phyloP scores from a whole-genome alignment of 2,888 invertebrate genomes.

The Temnothorax rugatulus region DNA sequence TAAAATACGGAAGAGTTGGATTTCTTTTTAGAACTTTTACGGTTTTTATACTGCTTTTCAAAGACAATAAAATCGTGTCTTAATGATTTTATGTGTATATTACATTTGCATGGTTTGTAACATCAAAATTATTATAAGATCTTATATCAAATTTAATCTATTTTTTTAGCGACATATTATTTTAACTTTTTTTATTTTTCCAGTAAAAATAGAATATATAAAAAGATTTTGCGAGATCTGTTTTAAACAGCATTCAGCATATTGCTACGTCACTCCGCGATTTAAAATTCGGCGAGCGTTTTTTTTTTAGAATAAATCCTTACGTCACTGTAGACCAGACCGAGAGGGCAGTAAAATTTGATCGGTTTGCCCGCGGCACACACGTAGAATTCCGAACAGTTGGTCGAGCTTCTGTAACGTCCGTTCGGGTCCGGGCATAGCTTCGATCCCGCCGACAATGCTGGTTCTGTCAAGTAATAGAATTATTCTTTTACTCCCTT shows the following conservation, averaged over 20 bases:
- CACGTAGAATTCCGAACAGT: conserved; percentile 90
- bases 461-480: conserved; percentile 75
- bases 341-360: conserved; percentile 89
- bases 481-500: background rate
- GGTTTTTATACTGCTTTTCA: background rate
- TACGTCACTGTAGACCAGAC: conserved; percentile 89
- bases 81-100: background rate
- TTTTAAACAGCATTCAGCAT: conserved; percentile 3
- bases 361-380: conserved; percentile 88
- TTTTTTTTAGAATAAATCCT: conserved; percentile 73
- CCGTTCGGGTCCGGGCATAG: conserved; percentile 88
- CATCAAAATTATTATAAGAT: conserved; percentile 1
- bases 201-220: background rate
- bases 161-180: background rate
- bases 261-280: conserved; percentile 29
- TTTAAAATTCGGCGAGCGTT: conserved; percentile 68
- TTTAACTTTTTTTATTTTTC: background rate
- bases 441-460: conserved; percentile 79
- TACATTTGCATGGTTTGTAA: background rate
- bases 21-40: background rate
- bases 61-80: background rate
- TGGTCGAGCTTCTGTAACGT: conserved; percentile 88
- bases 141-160: background rate
- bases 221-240: background rate
- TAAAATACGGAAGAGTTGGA: background rate